These are phyloP conservation scores for Gorilla gorilla DNA, from an alignment of 2,113 vertebrate species.

Conservation along the genomic window DNA sequence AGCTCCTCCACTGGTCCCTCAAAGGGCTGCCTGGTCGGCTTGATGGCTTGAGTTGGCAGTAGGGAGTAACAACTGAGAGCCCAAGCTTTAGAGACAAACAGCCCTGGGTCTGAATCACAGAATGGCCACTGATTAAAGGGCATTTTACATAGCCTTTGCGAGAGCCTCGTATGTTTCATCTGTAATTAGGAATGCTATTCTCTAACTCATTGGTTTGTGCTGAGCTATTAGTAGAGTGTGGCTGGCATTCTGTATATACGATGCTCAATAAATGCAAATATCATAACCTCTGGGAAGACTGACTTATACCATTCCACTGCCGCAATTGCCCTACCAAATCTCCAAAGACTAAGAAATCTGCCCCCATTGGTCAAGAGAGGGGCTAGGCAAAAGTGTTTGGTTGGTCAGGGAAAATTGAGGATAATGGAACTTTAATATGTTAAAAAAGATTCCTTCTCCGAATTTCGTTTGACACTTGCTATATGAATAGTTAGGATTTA, in stretches of 20 bases:
- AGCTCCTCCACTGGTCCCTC: neutral
- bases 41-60: conserved; percentile 35
- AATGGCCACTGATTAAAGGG: conserved; percentile 38
- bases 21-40: conserved; percentile 41
- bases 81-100: conserved; percentile 1
- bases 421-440: neutral
- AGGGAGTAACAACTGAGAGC: neutral
- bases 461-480: neutral
- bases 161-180: neutral
- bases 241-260: conserved; percentile 12
- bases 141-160: neutral
- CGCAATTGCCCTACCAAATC: neutral
- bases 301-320: neutral
- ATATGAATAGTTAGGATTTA: neutral
- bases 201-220: neutral
- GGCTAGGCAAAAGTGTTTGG: neutral
- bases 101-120: conserved; percentile 35
- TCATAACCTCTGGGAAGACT: conserved; percentile 2
- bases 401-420: neutral
- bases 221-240: neutral
- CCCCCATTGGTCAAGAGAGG: neutral
- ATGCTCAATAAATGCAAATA: conserved; percentile 31
- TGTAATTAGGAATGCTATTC: conserved; percentile 37
- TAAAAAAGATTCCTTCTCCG: neutral
- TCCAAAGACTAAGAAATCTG: neutral